Evolutionary conservation across 2,113 vertebrate species (phyloP), one percentile per base, ranked within the genome.

Genomic region (Elgaria multicarinata): DNA sequence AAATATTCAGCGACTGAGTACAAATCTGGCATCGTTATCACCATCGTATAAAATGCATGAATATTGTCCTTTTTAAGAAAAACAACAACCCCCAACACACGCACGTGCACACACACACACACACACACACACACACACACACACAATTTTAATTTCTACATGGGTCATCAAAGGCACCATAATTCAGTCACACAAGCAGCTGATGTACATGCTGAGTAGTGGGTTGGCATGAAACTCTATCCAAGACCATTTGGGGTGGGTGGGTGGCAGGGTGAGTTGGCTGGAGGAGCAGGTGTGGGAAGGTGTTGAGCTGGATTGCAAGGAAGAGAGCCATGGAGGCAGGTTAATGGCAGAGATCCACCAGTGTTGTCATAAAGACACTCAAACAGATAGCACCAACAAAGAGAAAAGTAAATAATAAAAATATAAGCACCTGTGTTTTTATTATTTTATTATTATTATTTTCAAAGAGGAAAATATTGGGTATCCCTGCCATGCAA

Each of bases 331-430:
- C 82, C 86, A 33, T 87, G 93, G 93, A 95, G 95, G 89, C 31
- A n/a, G 87, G 87, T 92, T 90, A 93, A 82, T 77, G 90, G 95
- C 94, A 93, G 93, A 96, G 94, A 6, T 87, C 95, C 93, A 92
- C 95, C 95, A 94, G 95, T 90, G 95, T 96, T 89, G 95, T 95
- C 91, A 96, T 84, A 93, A 94, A 92, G 85, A 83, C 81, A 96
- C 92, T 94, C 89, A 95, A 80, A 97, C 91, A 97, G 95, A 96
- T 98, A 99, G 98, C 98, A 99, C 99, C 99, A 98, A 89, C 97
- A 97, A 96, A 97, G 93, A 97, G 95, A 97, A 94, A 86, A 85
- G 89, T 93, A 95, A 94, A 94, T 94, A 84, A 94, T 50, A 72
- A 94, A 81, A 90, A 97, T 96, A 96, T 97, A 97, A 97, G 99